Conservation (phyloP, 2,113 vertebrate genomes). For the Noturus placidus region DNA sequence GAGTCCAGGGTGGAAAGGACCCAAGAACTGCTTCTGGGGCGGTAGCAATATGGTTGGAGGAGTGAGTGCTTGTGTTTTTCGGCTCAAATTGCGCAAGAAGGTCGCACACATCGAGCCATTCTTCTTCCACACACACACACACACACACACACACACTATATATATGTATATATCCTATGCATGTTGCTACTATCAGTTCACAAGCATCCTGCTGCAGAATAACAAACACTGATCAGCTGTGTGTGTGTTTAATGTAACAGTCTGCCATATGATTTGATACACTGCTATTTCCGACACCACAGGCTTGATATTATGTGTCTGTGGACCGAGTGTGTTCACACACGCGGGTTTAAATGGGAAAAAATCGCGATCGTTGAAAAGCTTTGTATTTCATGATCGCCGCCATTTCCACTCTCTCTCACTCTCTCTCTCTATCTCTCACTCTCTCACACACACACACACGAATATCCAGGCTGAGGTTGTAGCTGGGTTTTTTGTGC, state of each 20-base stretch:
- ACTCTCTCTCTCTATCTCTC: background rate
- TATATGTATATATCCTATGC: no score
- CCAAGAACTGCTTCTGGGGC: background rate
- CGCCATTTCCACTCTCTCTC: conserved; percentile 16
- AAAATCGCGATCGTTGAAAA: background rate
- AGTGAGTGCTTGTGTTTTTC: background rate
- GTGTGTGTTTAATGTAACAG: background rate
- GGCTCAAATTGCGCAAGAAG: conserved; percentile 25
- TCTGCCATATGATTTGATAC: conserved; percentile 36
- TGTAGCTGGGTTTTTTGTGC: conserved; percentile 19
- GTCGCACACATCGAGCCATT: background rate
- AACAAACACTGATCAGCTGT: background rate
- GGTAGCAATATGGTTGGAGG: conserved; percentile 16
- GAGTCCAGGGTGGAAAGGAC: background rate
- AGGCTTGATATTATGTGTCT: conserved; percentile 16
- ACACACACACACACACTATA: no score
- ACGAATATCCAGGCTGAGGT: background rate
- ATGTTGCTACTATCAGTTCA: background rate
- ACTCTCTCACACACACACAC: background rate
- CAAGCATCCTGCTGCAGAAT: background rate
- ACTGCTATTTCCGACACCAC: conserved; percentile 40
- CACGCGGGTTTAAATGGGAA: background rate
- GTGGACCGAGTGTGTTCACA: background rate
- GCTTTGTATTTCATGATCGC: conserved; percentile 17
- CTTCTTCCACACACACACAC: background rate